Base-by-base conservation (phyloP, 2,888 invertebrate genomes). In the Petrolisthes cinctipes region DNA sequence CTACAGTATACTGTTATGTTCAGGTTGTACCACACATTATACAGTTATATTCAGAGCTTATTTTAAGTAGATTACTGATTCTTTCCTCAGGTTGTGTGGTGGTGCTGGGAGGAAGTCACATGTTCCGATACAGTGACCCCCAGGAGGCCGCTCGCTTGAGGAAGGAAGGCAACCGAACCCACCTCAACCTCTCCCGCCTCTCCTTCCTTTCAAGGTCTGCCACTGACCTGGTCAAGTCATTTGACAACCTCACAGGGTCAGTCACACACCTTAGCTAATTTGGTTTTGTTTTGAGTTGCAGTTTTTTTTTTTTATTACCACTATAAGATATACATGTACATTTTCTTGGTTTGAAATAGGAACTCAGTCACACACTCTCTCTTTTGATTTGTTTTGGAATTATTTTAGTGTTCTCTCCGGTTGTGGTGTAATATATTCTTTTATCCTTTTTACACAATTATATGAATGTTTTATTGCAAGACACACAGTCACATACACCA, bases 71-170 rank as follows among this genome's bases (percentile, higher is more conserved):
- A 37, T 37, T 37, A 37, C 37, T 37, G 37, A 37, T 37, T 37
- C 37, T 37, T 37, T 37, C 37, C 37, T 11, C 92, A 95, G 95
- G 96, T 66, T 96, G 96, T 92, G 96, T 96, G 89, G 94, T 97
- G 7, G 93, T 96, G 5, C 94, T 96, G 90, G 96, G 96, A 0
- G 94, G 96, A 88, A 96, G 96, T 80, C 96, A 96, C 92, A 96
- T 96, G 94, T 96, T 96, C 93, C 96, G 97, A 73, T 97, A 97
- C 93, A 97, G 97, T 93, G 97, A 97, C 94, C 97, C 97, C 14
- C 96, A 95, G 0, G 97, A 97, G 92, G 97, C 97, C 2, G 97
- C 97, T 68, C 96, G 96, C 92, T 93, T 97, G 91, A 94, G 97
- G 54, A 96, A 95, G 92, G 96, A 89, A 83, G 89, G 89, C 23